Conservation (phyloP, 2,113 vertebrate species). For the Labeo rohita region DNA sequence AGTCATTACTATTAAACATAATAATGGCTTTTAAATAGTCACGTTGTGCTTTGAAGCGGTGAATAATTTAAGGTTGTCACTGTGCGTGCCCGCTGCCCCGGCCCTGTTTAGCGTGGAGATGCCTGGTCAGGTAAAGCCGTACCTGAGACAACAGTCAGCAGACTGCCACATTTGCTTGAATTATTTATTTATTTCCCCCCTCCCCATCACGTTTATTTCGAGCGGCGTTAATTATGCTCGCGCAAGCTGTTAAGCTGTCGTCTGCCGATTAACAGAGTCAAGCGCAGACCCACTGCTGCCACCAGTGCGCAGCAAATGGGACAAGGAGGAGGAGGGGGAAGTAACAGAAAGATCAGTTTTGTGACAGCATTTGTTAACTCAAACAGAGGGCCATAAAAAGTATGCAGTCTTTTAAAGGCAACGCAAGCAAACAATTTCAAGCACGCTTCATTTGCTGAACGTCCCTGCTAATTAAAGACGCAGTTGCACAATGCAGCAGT, state of each 20-base stretch:
- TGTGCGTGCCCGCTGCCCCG: conserved; percentile 7
- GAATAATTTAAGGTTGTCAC: conserved; percentile 75
- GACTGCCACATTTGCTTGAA: conserved; percentile 66
- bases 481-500: conserved; percentile 52
- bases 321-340: conserved; percentile 55
- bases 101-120: conserved; percentile 42
- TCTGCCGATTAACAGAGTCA: conserved; percentile 77
- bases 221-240: conserved; percentile 74
- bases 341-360: conserved; percentile 58
- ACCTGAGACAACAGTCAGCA: conserved; percentile 73
- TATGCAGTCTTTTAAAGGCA: conserved; percentile 64
- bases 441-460: conserved; percentile 72
- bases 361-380: conserved; percentile 71
- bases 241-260: conserved; percentile 78
- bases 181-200: conserved; percentile 74
- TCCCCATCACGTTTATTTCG: conserved; percentile 71
- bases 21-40: conserved; percentile 80
- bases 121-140: conserved; percentile 69
- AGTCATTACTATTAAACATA: conserved; percentile 83
- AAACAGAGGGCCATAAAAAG: conserved; percentile 64
- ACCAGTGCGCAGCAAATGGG: conserved; percentile 64
- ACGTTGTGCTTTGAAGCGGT: conserved; percentile 69
- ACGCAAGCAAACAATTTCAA: conserved; percentile 68
- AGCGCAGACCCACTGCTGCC: conserved; percentile 64
- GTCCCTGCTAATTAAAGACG: conserved; percentile 75